phyloP scores from a whole-genome alignment of 2,113 vertebrate genomes.

The Alethe diademata region DNA sequence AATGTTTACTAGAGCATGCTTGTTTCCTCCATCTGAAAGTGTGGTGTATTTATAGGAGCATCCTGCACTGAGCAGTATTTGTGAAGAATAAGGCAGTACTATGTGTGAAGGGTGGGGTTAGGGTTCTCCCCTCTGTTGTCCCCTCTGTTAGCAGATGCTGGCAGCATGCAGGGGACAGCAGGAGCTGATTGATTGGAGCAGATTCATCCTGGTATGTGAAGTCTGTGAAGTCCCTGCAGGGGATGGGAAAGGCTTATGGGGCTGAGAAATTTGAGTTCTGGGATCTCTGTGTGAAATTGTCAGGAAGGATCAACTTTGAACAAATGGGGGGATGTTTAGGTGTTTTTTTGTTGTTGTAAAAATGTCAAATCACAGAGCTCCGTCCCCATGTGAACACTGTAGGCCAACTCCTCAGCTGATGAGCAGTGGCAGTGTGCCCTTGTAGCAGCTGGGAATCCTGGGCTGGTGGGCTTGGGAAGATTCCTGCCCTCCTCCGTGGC shows the following conservation, averaged over 20 bases:
- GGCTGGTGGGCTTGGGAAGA: not conserved
- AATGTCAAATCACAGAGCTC: not conserved
- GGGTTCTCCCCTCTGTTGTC: not conserved
- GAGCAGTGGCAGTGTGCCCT: not conserved
- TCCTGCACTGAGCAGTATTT: not conserved
- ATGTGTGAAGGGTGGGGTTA: not conserved
- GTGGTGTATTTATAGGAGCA: slow-evolving; percentile 5
- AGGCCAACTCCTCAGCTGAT: not conserved
- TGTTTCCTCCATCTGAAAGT: not conserved
- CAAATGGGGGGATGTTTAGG: not conserved
- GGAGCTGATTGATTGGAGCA: slow-evolving; percentile 40
- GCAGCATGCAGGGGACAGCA: not conserved
- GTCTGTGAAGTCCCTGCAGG: not conserved
- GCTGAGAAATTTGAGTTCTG: not conserved
- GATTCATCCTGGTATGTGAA: slow-evolving; percentile 18
- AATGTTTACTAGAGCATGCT: slow-evolving; percentile 50
- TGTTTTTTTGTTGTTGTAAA: not conserved
- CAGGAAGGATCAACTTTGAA: not conserved
- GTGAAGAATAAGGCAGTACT: not conserved
- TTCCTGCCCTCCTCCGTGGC: not conserved
- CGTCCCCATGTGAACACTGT: not conserved
- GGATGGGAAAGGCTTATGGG: not conserved
- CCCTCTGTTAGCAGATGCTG: slow-evolving; percentile 20
- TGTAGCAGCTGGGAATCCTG: not conserved
- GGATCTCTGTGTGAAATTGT: not conserved